phyloP scores from a whole-genome alignment of 2,113 vertebrate species.

The Xiphophorus couchianus region DNA sequence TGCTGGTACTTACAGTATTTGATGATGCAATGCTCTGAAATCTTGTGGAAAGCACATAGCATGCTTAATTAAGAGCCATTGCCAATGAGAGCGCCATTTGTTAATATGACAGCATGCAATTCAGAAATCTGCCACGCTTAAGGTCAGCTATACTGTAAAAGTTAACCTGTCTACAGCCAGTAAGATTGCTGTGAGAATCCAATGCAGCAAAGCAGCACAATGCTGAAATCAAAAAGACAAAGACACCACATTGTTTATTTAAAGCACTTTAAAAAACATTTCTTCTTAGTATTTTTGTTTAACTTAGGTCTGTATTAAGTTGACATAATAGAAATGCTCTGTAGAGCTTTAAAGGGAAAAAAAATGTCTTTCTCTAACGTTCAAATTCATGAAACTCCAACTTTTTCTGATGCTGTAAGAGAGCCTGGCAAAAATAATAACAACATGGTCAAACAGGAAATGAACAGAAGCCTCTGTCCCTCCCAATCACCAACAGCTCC shows the following conservation, averaged over 20 bases:
- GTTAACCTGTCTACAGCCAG: background rate
- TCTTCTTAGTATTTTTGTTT: too few species aligned
- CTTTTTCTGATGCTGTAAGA: too few species aligned
- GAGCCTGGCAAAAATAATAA: too few species aligned
- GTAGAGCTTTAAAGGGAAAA: too few species aligned
- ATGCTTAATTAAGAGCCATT: background rate
- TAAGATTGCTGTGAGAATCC: background rate
- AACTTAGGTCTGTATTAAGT: background rate
- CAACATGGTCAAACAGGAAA: too few species aligned
- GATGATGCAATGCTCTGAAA: constrained; percentile 16
- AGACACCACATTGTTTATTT: too few species aligned
- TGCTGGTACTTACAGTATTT: background rate
- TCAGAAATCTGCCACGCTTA: background rate
- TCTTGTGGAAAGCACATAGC: background rate
- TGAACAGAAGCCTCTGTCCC: too few species aligned
- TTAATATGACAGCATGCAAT: background rate
- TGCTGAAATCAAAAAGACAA: too few species aligned
- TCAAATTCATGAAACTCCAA: too few species aligned
- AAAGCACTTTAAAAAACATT: too few species aligned
- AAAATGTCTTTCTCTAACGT: too few species aligned
- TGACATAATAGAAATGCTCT: background rate
- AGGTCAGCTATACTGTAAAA: background rate
- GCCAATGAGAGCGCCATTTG: background rate
- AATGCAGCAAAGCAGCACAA: background rate
- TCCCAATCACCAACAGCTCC: too few species aligned